Evolutionary conservation across 2,113 vertebrate genomes (phyloP), one percentile per base, ranked within the genome.

Genomic region (Bubo bubo): DNA sequence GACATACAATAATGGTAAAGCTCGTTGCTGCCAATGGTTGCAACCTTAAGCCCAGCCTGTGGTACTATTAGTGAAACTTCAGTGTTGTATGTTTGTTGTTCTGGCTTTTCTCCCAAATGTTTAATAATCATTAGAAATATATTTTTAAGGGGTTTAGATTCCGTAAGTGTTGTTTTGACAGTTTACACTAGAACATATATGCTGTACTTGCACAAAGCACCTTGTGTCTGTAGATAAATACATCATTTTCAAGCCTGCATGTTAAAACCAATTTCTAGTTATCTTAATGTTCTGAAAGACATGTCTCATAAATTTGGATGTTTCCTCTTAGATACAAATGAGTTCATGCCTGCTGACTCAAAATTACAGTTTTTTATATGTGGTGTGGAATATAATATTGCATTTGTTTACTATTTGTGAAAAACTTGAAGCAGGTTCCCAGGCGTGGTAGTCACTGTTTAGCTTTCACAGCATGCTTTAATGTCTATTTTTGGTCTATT

Each of bases 401-500:
- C 53, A 55, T 93, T 83, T 74, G 85, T 90, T 94, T 97, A 95
- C 83, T 79, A n/a, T 70, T 94, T 93, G 41, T 90, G 79, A 85
- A 97, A 97, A 95, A 60, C 82, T 94, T 96, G 66, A 82, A 96
- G 73, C 91, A 89, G 85, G 96, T 98, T 97, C 86, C 59, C 79
- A 92, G 96, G 97, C 95, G 74, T 88, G 90, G 79, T 83, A 97
- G 96, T 98, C 94, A 96, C 90, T 62, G 88, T 96, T 97, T 92
- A 96, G 96, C 95, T 97, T 98, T 97, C 96, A 96, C 91, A 96
- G 93, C 89, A 75, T 97, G 94, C 75, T 95, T 96, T 93, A 93
- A 7, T 94, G 76, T 97, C 97, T 98, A 94, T 98, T 98, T 98
- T 97, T 97, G 95, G 97, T 95, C 85, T 98, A 95, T 97, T 97